Evolutionary conservation across 2,888 invertebrate genomes (phyloP).

Genomic region (Argynnis bischoffii): DNA sequence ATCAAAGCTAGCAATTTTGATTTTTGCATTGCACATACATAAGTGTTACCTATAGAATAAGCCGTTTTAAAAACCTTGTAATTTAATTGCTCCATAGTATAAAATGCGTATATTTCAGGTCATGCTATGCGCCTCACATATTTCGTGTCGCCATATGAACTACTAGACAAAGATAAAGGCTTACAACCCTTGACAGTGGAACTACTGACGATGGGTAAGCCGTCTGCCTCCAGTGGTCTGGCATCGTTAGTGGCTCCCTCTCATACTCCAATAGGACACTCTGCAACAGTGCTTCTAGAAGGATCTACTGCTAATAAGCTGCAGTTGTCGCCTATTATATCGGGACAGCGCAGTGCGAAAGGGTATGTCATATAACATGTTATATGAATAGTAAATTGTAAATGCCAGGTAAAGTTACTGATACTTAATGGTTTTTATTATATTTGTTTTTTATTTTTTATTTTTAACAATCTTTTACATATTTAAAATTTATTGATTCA

Average conservation of each 20-base stretch:
- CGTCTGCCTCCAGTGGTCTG: conserved; percentile 59
- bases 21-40: too few species aligned
- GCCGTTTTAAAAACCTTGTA: too few species aligned
- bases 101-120: conserved; percentile 72
- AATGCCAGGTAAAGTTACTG: neutral
- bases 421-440: too few species aligned
- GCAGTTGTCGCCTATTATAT: conserved; percentile 87
- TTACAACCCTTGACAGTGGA: conserved; percentile 89
- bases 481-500: too few species aligned
- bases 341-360: conserved; percentile 87
- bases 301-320: conserved; percentile 93
- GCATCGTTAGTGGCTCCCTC: conserved; percentile 69
- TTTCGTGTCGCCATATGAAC: conserved; percentile 96
- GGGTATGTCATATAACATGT: conserved; percentile 71
- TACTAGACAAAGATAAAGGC: conserved; percentile 89
- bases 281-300: conserved; percentile 94
- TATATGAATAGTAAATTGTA: neutral
- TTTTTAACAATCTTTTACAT: too few species aligned
- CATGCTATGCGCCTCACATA: conserved; percentile 97
- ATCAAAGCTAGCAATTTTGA: too few species aligned
- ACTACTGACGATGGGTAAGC: conserved; percentile 81
- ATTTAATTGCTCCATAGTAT: neutral
- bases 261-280: conserved; percentile 88
- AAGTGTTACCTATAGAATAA: too few species aligned
- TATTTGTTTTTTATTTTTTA: too few species aligned